phyloP scores from a whole-genome alignment of 1,140 invertebrate species.

The Paraescarpia echinospica region DNA sequence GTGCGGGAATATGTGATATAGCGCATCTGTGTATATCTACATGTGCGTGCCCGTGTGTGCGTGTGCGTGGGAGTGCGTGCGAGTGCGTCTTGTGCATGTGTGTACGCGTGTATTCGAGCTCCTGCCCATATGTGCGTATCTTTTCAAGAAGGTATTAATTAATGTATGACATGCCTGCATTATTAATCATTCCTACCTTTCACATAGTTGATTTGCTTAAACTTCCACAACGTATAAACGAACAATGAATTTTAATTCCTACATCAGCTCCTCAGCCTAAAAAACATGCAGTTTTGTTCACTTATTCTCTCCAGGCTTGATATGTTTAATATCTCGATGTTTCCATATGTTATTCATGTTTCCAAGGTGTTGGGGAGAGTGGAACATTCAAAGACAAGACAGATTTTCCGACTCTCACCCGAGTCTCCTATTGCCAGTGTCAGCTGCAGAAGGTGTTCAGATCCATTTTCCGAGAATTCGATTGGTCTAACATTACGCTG shows the following conservation, averaged over 20 bases:
- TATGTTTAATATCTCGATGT: background rate
- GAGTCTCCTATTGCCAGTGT: slow-evolving; percentile 84
- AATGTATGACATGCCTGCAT: background rate
- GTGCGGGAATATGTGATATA: too few species aligned
- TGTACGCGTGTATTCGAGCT: too few species aligned
- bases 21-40: too few species aligned
- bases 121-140: too few species aligned
- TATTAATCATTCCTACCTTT: background rate
- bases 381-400: slow-evolving; percentile 81
- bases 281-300: background rate
- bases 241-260: background rate
- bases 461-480: slow-evolving; percentile 79
- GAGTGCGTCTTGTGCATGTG: too few species aligned
- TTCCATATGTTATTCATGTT: slow-evolving; percentile 42
- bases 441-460: slow-evolving; percentile 76
- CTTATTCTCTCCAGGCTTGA: background rate
- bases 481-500: slow-evolving; percentile 80
- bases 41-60: too few species aligned
- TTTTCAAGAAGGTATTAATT: too few species aligned
- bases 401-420: slow-evolving; percentile 80
- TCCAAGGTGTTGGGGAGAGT: slow-evolving; percentile 67
- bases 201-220: background rate
- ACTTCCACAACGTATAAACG: background rate
- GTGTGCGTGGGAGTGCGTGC: too few species aligned
- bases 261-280: background rate